These are phyloP conservation scores for Hippoglossus stenolepis DNA, from an alignment of 2,113 vertebrate species.

Conservation along the genomic window DNA sequence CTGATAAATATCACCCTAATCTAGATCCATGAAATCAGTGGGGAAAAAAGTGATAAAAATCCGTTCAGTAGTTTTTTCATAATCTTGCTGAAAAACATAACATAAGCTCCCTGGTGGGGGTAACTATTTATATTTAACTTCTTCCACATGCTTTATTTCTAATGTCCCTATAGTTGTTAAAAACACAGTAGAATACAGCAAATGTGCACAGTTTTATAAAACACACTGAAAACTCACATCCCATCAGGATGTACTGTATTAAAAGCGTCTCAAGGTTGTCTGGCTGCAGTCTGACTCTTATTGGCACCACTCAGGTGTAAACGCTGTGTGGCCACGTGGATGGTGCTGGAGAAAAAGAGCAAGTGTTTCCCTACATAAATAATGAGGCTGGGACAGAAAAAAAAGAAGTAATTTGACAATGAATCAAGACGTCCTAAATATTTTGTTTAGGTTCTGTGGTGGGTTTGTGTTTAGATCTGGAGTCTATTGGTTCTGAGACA, in stretches of 20 bases:
- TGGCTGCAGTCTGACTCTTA: background rate
- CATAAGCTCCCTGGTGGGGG: too few species aligned
- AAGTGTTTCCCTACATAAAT: slow-evolving; percentile 43
- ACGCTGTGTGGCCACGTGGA: slow-evolving; percentile 20
- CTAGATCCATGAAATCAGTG: too few species aligned
- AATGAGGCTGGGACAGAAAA: slow-evolving; percentile 37
- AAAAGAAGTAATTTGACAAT: slow-evolving; percentile 39
- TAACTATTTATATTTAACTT: too few species aligned
- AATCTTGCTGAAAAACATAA: too few species aligned
- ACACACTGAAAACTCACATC: too few species aligned
- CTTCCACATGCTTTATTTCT: too few species aligned
- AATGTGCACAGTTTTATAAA: too few species aligned
- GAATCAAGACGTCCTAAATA: slow-evolving; percentile 48
- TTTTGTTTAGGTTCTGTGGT: slow-evolving; percentile 61
- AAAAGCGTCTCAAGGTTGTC: background rate
- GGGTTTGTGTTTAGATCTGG: slow-evolving; percentile 54
- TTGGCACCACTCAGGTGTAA: slow-evolving; percentile 32
- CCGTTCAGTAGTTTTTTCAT: too few species aligned
- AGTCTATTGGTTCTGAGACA: slow-evolving; percentile 50
- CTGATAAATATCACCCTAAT: too few species aligned
- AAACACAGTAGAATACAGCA: background rate
- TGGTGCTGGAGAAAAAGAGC: slow-evolving; percentile 20
- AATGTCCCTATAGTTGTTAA: too few species aligned
- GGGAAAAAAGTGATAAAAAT: too few species aligned
- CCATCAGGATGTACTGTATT: background rate